Base-by-base conservation (phyloP, 1,140 invertebrate species). In the Scaptomyza pallida region DNA sequence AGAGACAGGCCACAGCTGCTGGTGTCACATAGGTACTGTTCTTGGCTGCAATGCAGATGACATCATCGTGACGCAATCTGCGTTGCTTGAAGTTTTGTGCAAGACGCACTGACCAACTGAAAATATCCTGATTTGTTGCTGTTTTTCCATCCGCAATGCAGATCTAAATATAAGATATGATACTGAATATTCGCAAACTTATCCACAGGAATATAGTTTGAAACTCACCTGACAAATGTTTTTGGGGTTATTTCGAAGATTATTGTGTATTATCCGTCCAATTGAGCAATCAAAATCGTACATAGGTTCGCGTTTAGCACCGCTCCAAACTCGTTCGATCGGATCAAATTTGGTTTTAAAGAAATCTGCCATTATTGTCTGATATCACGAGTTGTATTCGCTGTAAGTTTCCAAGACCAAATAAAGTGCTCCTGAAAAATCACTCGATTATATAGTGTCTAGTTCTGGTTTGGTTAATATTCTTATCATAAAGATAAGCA, bases 21-120 rank as follows among this genome's bases (percentile, higher is more conserved):
- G 64, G 56, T 8, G 55, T 60, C 2, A 68, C 30, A 17, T 68
- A 68, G 16, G 56, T 68, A 26, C 55, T 60, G 4, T 60, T 68
- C 4, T 43, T 52, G 13, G 47, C 64, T 12, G 19, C 5, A 35
- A 68, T 68, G 5, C 56, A 47, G 15, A 68, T 45, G 8, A 68
- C 47, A 2, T 60, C 55, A 21, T 67, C 45, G 17, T 52, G 37
- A 13, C 15, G 47, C 16, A 51, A 52, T 68, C 37, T 13, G 3
- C 60, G 48, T 23, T 63, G 37, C 50, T 54, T 63, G 1, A 63
- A 54, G 13, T 33, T 13, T n/a, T 54, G 60, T 0, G 60, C 48
- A 0, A 63, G 30, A 4, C 56, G 37, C 13, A 60, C 35, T 0
- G 64, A 48, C 64, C 64, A 68, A 5, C 8, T 44, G 0, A 68